These are phyloP conservation scores for Sinocyclocheilus anophthalmus DNA, from an alignment of 2,113 vertebrate species.

Conservation along the genomic window DNA sequence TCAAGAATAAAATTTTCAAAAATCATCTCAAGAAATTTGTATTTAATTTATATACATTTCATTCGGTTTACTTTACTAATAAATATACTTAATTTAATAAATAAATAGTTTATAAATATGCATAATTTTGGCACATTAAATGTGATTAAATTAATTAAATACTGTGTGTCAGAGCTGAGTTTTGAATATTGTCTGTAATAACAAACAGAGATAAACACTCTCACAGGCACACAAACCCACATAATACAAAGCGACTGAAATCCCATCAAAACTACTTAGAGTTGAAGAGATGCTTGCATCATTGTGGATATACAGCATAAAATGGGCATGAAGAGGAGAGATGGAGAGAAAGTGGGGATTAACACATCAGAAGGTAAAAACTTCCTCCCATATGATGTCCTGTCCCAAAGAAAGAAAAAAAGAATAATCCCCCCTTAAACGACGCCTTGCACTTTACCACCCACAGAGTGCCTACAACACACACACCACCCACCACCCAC, in stretches of 20 bases:
- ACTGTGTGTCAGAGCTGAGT: neutral
- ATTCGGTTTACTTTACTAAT: too few relatives aligned
- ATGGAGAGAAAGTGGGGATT: constrained; percentile 64
- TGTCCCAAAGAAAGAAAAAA: constrained; percentile 61
- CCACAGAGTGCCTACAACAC: constrained; percentile 51
- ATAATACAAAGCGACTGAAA: constrained; percentile 3
- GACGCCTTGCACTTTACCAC: constrained; percentile 70
- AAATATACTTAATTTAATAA: too few relatives aligned
- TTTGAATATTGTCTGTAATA: neutral
- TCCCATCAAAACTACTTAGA: constrained; percentile 21
- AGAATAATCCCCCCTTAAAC: constrained; percentile 68
- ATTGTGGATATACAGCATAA: constrained; percentile 56
- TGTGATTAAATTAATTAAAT: neutral
- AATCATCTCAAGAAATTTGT: too few relatives aligned
- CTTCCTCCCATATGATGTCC: constrained; percentile 65
- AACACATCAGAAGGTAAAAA: constrained; percentile 66
- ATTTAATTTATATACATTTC: too few relatives aligned
- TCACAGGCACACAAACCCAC: constrained; percentile 38
- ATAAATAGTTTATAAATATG: too few relatives aligned
- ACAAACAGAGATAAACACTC: constrained; percentile 43
- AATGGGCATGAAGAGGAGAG: constrained; percentile 35
- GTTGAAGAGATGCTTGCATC: constrained; percentile 27
- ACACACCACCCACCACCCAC: neutral
- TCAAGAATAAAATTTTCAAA: neutral
- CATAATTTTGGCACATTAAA: neutral